Evolutionary conservation across 2,797 vertebrate species (phyloP).

Genomic region (Gobio occitaniae): DNA sequence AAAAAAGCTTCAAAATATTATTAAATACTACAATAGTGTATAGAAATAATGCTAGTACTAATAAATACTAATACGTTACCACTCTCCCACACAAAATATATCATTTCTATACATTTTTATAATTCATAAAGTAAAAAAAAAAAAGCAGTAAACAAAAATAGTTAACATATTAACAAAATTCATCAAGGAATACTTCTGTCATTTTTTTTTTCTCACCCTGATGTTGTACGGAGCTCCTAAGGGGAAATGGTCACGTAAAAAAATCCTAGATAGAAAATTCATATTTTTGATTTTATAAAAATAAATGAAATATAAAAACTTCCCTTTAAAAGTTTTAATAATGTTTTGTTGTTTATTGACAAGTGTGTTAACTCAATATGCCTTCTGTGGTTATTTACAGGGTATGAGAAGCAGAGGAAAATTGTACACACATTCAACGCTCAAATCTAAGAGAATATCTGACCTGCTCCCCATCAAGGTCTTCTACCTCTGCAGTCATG

Average conservation of each 20-base stretch:
- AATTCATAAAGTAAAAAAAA: neutral
- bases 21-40: too few relatives aligned
- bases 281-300: neutral
- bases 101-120: neutral
- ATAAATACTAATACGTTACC: neutral
- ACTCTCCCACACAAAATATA: neutral
- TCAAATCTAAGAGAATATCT: constrained; percentile 2
- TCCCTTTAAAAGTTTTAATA: neutral
- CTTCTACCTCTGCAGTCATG: constrained; percentile 71
- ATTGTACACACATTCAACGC: constrained; percentile 13
- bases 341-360: neutral
- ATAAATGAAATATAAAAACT: neutral
- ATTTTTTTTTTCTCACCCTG: too few relatives aligned
- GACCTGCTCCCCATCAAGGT: neutral
- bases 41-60: neutral
- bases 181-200: neutral
- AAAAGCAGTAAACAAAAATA: neutral
- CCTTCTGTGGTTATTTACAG: constrained; percentile 54
- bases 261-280: too few relatives aligned
- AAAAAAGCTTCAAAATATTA: too few relatives aligned
- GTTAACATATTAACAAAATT: too few relatives aligned
- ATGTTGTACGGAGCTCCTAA: too few relatives aligned
- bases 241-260: neutral
- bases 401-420: constrained; percentile 24
- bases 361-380: neutral